Evolutionary conservation across 2,888 invertebrate species (phyloP).

Genomic region (Cheilosia soror): DNA sequence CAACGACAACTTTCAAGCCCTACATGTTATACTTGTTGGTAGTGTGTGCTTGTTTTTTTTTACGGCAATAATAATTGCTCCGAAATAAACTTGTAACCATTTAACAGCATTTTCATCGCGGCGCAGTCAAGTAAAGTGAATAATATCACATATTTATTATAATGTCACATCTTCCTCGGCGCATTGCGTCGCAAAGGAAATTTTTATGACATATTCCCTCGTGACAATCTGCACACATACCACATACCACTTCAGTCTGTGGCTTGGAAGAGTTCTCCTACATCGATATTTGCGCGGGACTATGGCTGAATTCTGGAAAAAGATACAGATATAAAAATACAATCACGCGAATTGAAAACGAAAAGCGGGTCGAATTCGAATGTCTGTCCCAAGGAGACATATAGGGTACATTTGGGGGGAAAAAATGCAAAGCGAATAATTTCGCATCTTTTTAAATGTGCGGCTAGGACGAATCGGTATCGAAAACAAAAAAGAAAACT

Average conservation of each 20-base stretch:
- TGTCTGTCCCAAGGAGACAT: constrained; percentile 54
- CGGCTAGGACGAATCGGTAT: constrained; percentile 64
- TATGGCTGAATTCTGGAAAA: constrained; percentile 56
- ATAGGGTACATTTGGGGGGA: constrained; percentile 17
- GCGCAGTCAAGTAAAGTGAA: constrained; percentile 57
- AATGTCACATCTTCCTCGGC: constrained; percentile 70
- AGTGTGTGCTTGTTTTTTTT: constrained; percentile 20
- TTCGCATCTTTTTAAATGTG: constrained; percentile 69
- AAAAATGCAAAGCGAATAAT: constrained; percentile 65
- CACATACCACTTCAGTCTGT: constrained; percentile 50
- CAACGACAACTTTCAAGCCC: constrained; percentile 56
- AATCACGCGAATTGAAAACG: constrained; percentile 63
- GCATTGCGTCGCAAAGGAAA: constrained; percentile 45
- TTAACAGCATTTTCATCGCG: constrained; percentile 71
- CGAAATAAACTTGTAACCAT: constrained; percentile 73
- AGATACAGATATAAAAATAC: constrained; percentile 73
- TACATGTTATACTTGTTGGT: constrained; percentile 34
- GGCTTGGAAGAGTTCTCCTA: constrained; percentile 53
- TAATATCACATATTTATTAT: constrained; percentile 75
- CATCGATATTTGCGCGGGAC: constrained; percentile 46
- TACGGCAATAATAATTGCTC: constrained; percentile 64
- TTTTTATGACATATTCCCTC: constrained; percentile 75
- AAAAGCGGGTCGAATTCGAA: constrained; percentile 67
- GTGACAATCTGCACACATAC: constrained; percentile 64
- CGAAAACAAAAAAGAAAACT: constrained; percentile 13